A percentile compares a stretch with the other conserved stretches of the same genome.
These are phyloP conservation scores for Enteromius treurensis DNA, from an alignment of 2,797 vertebrate species.

Conservation along the genomic window DNA sequence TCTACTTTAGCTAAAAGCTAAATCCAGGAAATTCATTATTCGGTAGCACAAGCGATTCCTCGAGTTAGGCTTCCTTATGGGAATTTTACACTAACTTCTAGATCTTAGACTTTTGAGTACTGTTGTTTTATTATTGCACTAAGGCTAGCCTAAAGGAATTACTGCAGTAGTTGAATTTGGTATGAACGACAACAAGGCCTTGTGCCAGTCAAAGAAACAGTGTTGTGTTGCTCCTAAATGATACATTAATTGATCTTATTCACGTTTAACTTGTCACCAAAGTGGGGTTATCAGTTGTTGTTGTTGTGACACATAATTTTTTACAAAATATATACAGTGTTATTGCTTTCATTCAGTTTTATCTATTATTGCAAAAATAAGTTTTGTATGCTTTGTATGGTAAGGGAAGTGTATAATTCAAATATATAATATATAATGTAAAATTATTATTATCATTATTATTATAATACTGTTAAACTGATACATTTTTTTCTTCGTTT, in stretches of 20 bases:
- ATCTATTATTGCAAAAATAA: neutral
- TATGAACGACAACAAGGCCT: neutral
- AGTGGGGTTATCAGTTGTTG: neutral
- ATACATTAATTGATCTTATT: neutral
- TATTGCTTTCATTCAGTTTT: neutral
- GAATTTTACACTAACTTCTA: constrained; percentile 15
- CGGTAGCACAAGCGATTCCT: constrained; percentile 53
- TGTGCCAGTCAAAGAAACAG: neutral
- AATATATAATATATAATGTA: neutral
- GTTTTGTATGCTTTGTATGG: neutral
- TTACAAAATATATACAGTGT: neutral
- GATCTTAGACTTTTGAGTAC: constrained; percentile 20
- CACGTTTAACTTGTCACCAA: neutral
- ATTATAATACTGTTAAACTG: neutral
- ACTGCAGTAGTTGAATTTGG: constrained; percentile 12
- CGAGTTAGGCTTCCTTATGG: constrained; percentile 40
- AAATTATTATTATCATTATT: too few relatives aligned
- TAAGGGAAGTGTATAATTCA: neutral
- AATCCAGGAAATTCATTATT: constrained; percentile 56
- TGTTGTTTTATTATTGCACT: constrained; percentile 34
- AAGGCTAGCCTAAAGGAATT: constrained; percentile 33
- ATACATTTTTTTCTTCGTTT: too few relatives aligned
- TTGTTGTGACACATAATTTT: neutral
- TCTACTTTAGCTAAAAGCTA: constrained; percentile 39
- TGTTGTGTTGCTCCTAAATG: neutral